Conservation (phyloP, 1,140 invertebrate genomes). For the Conopomorpha cramerella region DNA sequence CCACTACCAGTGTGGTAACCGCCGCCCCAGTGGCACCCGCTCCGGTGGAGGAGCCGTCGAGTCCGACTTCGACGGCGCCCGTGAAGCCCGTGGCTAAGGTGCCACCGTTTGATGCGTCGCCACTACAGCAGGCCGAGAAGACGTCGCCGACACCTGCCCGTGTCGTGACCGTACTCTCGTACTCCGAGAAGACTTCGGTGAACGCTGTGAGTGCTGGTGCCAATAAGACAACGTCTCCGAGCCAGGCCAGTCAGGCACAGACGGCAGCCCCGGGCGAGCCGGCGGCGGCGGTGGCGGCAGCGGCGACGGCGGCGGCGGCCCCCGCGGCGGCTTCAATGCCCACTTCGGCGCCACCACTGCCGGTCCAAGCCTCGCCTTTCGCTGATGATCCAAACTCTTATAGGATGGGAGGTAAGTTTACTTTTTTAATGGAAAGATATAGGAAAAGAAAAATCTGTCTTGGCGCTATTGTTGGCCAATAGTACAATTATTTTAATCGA, state of each 20-base stretch:
- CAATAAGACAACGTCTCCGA: too few species aligned
- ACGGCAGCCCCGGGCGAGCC: too few species aligned
- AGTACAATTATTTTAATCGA: too few species aligned
- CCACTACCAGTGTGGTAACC: constrained; percentile 12
- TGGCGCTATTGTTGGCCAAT: too few species aligned
- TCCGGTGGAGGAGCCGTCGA: constrained; percentile 23
- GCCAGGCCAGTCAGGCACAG: too few species aligned
- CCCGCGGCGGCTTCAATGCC: constrained; percentile 33
- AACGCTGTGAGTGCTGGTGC: constrained; percentile 38
- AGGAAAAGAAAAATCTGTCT: too few species aligned
- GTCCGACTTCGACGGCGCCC: constrained; percentile 26
- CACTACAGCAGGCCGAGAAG: constrained; percentile 28
- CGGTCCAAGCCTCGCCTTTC: constrained; percentile 41
- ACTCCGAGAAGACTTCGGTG: constrained; percentile 51
- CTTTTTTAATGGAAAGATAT: too few species aligned
- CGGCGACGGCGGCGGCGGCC: constrained; percentile 22
- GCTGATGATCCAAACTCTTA: constrained; percentile 65
- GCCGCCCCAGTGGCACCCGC: constrained; percentile 7
- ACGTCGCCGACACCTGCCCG: constrained; percentile 15
- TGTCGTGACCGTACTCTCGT: constrained; percentile 25
- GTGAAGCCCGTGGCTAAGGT: constrained; percentile 64
- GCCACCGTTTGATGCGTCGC: constrained; percentile 60
- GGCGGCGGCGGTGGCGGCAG: constrained; percentile 20
- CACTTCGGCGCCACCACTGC: constrained; percentile 18
- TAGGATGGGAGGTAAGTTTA: constrained; percentile 67